These are phyloP conservation scores for Seriola dumerili DNA, from an alignment of 2,113 vertebrate genomes.

Conservation along the genomic window DNA sequence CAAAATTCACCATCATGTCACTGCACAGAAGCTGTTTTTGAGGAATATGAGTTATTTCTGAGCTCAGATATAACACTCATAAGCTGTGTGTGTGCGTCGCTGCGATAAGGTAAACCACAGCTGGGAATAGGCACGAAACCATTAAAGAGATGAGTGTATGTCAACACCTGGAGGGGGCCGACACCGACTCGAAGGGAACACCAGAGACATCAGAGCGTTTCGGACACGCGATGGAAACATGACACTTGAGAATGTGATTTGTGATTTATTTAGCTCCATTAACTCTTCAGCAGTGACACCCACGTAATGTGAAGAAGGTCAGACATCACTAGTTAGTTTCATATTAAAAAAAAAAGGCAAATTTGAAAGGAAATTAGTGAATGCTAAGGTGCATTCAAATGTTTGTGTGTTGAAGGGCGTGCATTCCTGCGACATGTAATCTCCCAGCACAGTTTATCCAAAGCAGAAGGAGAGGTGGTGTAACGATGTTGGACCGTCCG, in stretches of 20 bases:
- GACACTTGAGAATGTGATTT: constrained; percentile 35
- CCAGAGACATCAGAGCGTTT: constrained; percentile 28
- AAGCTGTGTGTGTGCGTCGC: not conserved
- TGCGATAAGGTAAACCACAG: constrained; percentile 2
- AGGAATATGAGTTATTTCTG: not conserved
- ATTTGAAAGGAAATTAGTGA: not conserved
- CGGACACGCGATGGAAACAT: constrained; percentile 38
- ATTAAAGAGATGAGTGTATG: constrained; percentile 40
- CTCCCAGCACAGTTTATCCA: constrained; percentile 51
- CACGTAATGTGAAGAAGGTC: not conserved
- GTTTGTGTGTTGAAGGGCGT: constrained; percentile 46
- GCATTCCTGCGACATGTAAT: constrained; percentile 57
- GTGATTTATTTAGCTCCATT: constrained; percentile 56
- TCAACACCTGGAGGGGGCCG: constrained; percentile 57
- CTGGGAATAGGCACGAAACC: constrained; percentile 41
- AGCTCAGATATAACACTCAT: not conserved
- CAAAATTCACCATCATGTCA: not conserved
- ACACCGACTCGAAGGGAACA: constrained; percentile 17
- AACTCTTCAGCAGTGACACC: constrained; percentile 11
- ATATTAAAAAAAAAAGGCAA: not conserved
- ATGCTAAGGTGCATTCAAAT: not conserved
- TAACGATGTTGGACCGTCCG: not conserved
- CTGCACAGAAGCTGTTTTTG: constrained; percentile 2
- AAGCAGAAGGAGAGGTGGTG: constrained; percentile 29
- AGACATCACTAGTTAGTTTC: not conserved